These are phyloP conservation scores for Drosophila robusta DNA, from an alignment of 2,888 invertebrate genomes.

Conservation along the genomic window DNA sequence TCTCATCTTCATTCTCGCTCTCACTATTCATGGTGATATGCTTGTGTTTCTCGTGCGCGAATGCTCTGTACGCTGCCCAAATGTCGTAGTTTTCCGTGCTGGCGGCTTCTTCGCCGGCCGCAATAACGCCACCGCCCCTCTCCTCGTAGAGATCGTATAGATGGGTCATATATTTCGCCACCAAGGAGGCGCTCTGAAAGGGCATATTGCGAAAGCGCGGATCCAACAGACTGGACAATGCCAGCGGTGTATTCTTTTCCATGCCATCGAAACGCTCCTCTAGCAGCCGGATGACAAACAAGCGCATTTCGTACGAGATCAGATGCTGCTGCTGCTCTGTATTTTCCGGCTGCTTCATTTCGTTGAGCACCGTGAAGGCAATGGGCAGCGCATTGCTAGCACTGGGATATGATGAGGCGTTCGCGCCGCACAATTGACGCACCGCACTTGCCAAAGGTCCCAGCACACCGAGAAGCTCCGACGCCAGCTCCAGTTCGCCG, in stretches of 20 bases:
- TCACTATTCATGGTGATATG: constrained; percentile 23
- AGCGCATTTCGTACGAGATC: constrained; percentile 47
- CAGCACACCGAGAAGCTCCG: constrained; percentile 37
- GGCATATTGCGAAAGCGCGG: constrained; percentile 62
- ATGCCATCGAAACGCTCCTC: constrained; percentile 44
- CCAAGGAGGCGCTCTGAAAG: constrained; percentile 36
- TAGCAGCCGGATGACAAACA: constrained; percentile 37
- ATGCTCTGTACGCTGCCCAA: constrained; percentile 49
- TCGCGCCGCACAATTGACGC: constrained; percentile 38
- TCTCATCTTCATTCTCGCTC: constrained; percentile 47
- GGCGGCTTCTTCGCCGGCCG: constrained; percentile 6
- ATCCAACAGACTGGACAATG: constrained; percentile 50
- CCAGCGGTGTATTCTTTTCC: constrained; percentile 46
- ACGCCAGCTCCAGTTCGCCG: constrained; percentile 33
- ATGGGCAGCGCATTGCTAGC: constrained; percentile 55
- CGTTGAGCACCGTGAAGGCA: constrained; percentile 45
- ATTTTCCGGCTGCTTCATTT: constrained; percentile 38
- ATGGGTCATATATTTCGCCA: constrained; percentile 53
- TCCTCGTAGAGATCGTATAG: constrained; percentile 43
- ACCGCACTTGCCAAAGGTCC: constrained; percentile 48
- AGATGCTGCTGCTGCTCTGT: constrained; percentile 35
- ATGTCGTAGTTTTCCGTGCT: constrained; percentile 36
- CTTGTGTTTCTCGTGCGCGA: constrained; percentile 51
- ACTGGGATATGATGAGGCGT: constrained; percentile 21
- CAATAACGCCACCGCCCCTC: constrained; percentile 2